Evolutionary conservation across 2,888 invertebrate genomes (phyloP).

Genomic region (Ochlodes sylvanus): DNA sequence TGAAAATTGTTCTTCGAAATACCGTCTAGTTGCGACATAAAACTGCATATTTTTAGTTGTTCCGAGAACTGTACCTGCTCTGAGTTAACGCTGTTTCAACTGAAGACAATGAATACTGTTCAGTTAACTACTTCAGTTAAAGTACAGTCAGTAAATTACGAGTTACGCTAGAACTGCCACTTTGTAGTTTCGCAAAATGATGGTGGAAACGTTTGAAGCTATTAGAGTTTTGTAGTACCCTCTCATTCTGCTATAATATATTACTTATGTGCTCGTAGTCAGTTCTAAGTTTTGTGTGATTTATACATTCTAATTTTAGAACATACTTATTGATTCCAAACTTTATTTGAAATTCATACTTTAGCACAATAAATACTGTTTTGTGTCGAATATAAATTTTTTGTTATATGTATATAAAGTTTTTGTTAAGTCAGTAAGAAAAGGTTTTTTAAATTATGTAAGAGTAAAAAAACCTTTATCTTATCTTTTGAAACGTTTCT

Average conservation of each 20-base stretch:
- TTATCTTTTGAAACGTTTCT: too few species aligned
- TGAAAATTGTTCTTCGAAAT: constrained; percentile 49
- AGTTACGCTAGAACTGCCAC: constrained; percentile 38
- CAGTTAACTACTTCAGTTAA: constrained; percentile 68
- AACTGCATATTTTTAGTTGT: constrained; percentile 74
- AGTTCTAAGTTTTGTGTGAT: too few species aligned
- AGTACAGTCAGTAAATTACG: constrained; percentile 56
- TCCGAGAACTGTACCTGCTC: constrained; percentile 72
- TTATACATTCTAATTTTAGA: too few species aligned
- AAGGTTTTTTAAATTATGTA: too few species aligned
- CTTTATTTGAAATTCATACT: too few species aligned
- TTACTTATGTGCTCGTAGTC: too few species aligned
- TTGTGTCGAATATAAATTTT: too few species aligned
- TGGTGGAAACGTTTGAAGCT: background rate
- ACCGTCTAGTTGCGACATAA: constrained; percentile 51
- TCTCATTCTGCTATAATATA: background rate
- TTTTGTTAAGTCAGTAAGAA: too few species aligned
- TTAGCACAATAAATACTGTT: too few species aligned
- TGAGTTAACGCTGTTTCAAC: constrained; percentile 61
- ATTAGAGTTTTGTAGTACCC: background rate
- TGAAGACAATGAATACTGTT: constrained; percentile 72
- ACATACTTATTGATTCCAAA: too few species aligned
- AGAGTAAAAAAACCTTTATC: too few species aligned
- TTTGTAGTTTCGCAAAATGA: constrained; percentile 38
- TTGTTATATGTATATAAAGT: too few species aligned